Conservation (phyloP, 1,140 invertebrate species). For the Conus ventricosus region DNA sequence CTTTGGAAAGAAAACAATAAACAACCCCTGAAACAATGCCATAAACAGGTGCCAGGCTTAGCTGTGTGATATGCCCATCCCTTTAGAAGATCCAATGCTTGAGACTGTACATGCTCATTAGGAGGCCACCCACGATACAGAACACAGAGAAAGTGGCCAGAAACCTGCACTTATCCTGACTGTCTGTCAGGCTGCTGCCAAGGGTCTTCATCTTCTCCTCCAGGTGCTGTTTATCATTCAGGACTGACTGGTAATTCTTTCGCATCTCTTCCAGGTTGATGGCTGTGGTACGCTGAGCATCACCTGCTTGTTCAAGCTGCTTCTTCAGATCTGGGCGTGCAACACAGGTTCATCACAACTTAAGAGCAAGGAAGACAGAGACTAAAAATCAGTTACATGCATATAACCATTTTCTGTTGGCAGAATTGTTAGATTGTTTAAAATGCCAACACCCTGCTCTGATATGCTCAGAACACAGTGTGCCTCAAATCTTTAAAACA, state of each 20-base stretch:
- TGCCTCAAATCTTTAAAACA: too few species aligned
- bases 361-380: background rate
- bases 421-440: too few species aligned
- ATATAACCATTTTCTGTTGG: background rate
- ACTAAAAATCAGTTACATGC: background rate
- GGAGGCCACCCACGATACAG: background rate
- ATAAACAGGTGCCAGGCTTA: too few species aligned
- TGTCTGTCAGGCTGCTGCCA: background rate
- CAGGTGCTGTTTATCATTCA: background rate
- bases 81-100: too few species aligned
- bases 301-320: background rate
- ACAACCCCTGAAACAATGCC: too few species aligned
- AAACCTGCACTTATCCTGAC: constrained; percentile 22
- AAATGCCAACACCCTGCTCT: too few species aligned
- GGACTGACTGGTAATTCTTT: background rate
- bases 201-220: background rate
- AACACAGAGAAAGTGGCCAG: background rate
- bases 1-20: too few species aligned
- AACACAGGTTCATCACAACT: background rate
- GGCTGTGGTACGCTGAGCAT: background rate
- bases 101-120: too few species aligned
- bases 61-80: too few species aligned
- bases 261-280: background rate
- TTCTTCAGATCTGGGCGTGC: background rate
- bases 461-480: too few species aligned